Evolutionary conservation across 2,797 vertebrate species (phyloP).

Genomic region (Phataginus tetradactyla): DNA sequence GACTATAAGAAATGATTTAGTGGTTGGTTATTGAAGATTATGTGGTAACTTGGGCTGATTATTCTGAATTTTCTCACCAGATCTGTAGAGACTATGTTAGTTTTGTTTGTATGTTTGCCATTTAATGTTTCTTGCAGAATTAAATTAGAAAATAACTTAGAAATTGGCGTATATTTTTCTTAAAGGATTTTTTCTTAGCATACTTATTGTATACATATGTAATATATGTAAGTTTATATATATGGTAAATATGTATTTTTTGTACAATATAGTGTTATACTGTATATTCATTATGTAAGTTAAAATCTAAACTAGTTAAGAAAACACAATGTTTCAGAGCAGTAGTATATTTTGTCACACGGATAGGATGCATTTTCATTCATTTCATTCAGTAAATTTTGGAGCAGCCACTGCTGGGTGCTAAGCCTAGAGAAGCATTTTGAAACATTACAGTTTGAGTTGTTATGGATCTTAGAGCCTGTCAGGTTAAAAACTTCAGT

Average conservation of each 20-base stretch:
- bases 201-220: neutral
- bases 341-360: neutral
- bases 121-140: neutral
- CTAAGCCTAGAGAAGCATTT: neutral
- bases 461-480: neutral
- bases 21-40: neutral
- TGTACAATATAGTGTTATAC: neutral
- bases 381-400: neutral
- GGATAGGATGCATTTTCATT: neutral
- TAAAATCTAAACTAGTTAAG: neutral
- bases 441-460: neutral
- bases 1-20: neutral
- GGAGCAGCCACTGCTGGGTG: neutral
- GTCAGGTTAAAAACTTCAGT: neutral
- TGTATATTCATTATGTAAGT: neutral
- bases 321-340: neutral
- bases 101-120: neutral
- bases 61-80: neutral
- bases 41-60: neutral
- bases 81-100: neutral
- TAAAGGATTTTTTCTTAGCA: neutral
- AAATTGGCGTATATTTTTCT: neutral
- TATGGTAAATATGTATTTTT: constrained; percentile 22
- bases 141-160: neutral
- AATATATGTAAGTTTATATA: neutral